A percentile compares a stretch with the other conserved stretches of the same genome.
Evolutionary conservation across 2,113 vertebrate species (phyloP).

Genomic region (Hippocampus abdominalis): DNA sequence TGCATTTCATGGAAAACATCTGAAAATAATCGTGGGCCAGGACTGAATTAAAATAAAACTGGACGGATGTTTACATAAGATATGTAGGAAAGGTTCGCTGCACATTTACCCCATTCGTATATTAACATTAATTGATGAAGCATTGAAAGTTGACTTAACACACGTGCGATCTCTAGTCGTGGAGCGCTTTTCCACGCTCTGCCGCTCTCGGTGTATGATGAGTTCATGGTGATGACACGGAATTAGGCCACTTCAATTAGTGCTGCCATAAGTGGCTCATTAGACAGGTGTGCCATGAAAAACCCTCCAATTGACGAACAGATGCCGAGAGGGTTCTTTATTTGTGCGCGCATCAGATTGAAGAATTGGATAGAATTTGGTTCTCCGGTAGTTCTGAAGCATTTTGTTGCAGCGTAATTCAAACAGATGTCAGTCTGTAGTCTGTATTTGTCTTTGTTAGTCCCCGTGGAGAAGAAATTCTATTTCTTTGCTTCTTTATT

Average conservation of each 20-base stretch:
- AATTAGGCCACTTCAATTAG: constrained; percentile 58
- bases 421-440: not conserved
- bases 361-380: not conserved
- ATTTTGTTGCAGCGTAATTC: not conserved
- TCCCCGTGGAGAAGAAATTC: not conserved
- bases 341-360: not conserved
- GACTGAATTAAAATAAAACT: no score
- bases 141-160: not conserved
- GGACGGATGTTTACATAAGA: not conserved
- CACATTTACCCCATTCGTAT: not conserved
- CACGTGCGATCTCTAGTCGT: not conserved
- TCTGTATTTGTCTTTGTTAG: not conserved
- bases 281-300: constrained; percentile 54
- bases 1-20: not conserved
- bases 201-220: not conserved
- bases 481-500: not conserved
- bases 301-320: constrained; percentile 24
- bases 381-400: not conserved
- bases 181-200: not conserved
- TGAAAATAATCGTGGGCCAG: no score
- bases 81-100: not conserved
- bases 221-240: constrained; percentile 47
- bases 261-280: constrained; percentile 58
- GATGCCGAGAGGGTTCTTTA: constrained; percentile 9
- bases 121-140: not conserved